These are phyloP conservation scores for Mesocricetus auratus DNA, from an alignment of 2,113 vertebrate species.

Conservation along the genomic window DNA sequence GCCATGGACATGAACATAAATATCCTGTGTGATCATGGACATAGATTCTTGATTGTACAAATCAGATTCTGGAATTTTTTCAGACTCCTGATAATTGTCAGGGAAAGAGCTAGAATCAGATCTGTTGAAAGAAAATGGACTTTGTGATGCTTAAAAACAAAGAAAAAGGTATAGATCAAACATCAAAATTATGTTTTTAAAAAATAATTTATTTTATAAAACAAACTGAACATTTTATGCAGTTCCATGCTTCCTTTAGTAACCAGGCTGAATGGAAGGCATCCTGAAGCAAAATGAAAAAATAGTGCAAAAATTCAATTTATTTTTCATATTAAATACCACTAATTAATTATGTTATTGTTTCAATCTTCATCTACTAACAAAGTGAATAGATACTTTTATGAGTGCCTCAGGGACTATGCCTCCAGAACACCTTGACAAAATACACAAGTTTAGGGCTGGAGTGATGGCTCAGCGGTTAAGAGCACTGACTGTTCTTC, in stretches of 20 bases:
- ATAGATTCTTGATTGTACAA: not conserved
- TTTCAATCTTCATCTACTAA: not conserved
- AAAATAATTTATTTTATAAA: not conserved
- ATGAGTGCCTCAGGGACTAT: not conserved
- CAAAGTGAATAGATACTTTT: not conserved
- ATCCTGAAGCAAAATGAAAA: not conserved
- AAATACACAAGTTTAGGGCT: too few relatives aligned
- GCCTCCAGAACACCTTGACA: not conserved
- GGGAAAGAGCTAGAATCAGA: not conserved
- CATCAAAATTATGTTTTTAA: not conserved
- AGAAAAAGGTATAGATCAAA: not conserved
- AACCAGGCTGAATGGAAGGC: not conserved
- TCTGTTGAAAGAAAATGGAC: not conserved
- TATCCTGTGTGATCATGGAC: not conserved
- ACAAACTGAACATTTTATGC: not conserved
- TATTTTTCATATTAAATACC: not conserved
- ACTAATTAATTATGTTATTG: not conserved
- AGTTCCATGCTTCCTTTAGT: not conserved
- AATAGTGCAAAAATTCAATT: not conserved
- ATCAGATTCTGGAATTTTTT: not conserved
- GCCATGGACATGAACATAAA: slow-evolving; percentile 1
- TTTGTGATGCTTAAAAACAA: slow-evolving; percentile 11
- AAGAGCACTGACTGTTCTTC: too few relatives aligned
- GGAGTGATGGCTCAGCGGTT: too few relatives aligned
- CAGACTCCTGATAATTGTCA: not conserved